Conservation (phyloP, 30 jellyfish, hydroid and myxozoan species). For the Hydractinia symbiolongicarpus region DNA sequence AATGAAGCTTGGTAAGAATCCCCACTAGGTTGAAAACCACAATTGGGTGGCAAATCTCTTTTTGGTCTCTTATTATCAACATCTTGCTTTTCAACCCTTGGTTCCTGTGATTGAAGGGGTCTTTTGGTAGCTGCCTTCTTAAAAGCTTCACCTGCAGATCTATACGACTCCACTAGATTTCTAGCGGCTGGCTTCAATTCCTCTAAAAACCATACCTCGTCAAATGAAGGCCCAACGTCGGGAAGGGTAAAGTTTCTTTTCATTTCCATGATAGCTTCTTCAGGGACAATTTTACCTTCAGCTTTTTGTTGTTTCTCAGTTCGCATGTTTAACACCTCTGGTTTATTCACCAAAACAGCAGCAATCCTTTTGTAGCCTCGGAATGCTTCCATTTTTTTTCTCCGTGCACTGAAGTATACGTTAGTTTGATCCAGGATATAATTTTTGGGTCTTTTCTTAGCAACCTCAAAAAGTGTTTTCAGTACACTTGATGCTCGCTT, state of each 20-base stretch:
- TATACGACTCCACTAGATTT: constrained; percentile 42
- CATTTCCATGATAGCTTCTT: constrained; percentile 92
- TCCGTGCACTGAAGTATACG: constrained; percentile 90
- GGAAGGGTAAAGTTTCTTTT: constrained; percentile 85
- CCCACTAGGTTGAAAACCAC: constrained; percentile 4
- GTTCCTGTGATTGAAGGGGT: background rate
- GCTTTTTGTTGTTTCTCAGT: constrained; percentile 56
- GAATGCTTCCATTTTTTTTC: constrained; percentile 77
- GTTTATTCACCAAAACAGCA: constrained; percentile 72
- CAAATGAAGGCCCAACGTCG: constrained; percentile 91
- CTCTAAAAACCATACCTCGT: constrained; percentile 72
- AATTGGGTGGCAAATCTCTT: background rate
- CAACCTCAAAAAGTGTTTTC: constrained; percentile 63
- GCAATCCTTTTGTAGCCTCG: constrained; percentile 84
- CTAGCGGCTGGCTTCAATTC: constrained; percentile 58
- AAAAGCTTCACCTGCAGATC: constrained; percentile 56
- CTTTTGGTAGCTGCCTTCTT: constrained; percentile 22
- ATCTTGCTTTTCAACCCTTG: background rate
- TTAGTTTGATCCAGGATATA: constrained; percentile 95
- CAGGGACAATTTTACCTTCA: constrained; percentile 93
- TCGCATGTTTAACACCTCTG: constrained; percentile 50
- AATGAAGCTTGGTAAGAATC: background rate
- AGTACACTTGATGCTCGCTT: constrained; percentile 85
- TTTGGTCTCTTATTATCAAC: constrained; percentile 12
- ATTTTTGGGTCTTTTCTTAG: constrained; percentile 73